Conservation (phyloP, 2,797 vertebrate genomes). For the Coendou prehensilis region DNA sequence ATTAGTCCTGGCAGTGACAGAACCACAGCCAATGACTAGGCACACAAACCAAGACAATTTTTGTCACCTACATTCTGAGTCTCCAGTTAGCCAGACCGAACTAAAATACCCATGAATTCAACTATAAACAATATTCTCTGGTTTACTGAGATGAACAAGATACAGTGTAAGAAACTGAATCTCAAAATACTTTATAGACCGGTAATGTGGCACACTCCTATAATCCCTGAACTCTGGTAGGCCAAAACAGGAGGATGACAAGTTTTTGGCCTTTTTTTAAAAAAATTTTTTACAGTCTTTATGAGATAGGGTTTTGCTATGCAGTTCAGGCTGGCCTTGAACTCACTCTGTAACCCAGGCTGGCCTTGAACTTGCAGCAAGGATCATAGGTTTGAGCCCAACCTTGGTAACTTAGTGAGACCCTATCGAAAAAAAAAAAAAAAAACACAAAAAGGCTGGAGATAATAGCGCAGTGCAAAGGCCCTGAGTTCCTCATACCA, state of each 20-base stretch:
- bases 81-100: neutral
- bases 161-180: conserved; percentile 22
- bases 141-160: neutral
- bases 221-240: neutral
- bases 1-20: neutral
- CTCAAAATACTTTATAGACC: neutral
- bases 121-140: neutral
- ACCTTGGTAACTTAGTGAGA: neutral
- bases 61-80: neutral
- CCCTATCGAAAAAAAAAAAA: no score
- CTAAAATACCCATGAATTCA: conserved; percentile 25
- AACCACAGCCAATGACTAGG: neutral
- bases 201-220: neutral
- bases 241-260: neutral
- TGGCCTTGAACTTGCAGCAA: neutral
- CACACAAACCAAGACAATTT: neutral
- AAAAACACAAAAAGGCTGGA: neutral
- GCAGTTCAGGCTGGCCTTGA: neutral
- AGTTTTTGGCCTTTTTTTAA: neutral
- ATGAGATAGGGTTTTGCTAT: neutral
- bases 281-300: no score
- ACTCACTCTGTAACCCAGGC: no score
- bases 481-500: neutral
- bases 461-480: neutral
- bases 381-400: neutral